A percentile compares a stretch with the other conserved stretches of the same genome.
phyloP scores from a whole-genome alignment of 2,888 invertebrate species.

The Cremastinae sp. region DNA sequence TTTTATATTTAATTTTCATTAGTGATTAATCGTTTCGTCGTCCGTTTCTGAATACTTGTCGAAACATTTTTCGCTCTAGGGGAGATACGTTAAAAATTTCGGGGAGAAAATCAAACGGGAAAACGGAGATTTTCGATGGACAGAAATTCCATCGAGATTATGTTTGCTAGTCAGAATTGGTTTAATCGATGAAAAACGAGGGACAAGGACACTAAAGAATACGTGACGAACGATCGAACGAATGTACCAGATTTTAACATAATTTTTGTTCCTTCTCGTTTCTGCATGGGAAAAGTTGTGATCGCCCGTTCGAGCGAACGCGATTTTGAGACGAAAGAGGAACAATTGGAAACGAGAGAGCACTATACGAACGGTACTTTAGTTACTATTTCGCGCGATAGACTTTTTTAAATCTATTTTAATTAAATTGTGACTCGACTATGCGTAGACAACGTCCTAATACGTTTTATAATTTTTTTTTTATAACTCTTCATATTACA shows the following conservation, averaged over 20 bases:
- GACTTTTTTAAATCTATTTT: constrained; percentile 51
- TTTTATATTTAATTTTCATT: not conserved
- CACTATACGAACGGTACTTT: constrained; percentile 75
- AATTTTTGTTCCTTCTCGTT: constrained; percentile 25
- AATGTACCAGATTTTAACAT: constrained; percentile 69
- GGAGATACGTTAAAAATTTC: constrained; percentile 16
- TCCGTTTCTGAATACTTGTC: too few relatives aligned
- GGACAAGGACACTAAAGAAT: constrained; percentile 53
- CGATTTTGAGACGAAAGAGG: constrained; percentile 24
- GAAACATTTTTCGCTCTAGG: too few relatives aligned
- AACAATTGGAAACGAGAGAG: constrained; percentile 29
- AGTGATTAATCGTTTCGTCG: not conserved
- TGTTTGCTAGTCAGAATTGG: constrained; percentile 80
- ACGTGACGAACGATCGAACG: constrained; percentile 64
- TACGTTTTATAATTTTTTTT: constrained; percentile 46
- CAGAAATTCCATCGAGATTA: constrained; percentile 73
- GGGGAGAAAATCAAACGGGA: constrained; percentile 7
- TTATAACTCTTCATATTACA: constrained; percentile 6
- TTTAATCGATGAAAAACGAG: constrained; percentile 65
- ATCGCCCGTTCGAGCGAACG: constrained; percentile 44
- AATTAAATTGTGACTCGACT: constrained; percentile 56
- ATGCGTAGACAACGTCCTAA: constrained; percentile 54
- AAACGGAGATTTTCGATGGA: constrained; percentile 70
- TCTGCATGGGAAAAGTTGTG: constrained; percentile 22
- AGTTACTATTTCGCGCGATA: constrained; percentile 78